A percentile compares a stretch with the other conserved stretches of the same genome.
Conservation (phyloP, 2,113 vertebrate genomes). For the Cyanocitta stelleri region DNA sequence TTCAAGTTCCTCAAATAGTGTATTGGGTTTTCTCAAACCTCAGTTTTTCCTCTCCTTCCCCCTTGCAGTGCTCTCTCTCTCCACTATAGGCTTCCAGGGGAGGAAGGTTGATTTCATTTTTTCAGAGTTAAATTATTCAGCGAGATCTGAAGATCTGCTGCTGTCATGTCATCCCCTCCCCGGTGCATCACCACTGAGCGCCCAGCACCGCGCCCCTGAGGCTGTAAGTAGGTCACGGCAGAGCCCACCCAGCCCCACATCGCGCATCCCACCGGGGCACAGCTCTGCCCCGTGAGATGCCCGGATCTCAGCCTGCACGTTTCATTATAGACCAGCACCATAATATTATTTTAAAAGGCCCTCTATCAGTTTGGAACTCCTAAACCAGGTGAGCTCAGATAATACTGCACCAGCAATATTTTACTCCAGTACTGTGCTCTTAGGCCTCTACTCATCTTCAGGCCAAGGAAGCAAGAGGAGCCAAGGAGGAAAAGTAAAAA, state of each 20-base stretch:
- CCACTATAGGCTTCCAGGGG: background rate
- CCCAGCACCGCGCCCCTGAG: background rate
- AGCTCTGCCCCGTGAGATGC: background rate
- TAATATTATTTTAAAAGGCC: background rate
- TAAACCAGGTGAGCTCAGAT: background rate
- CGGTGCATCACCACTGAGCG: background rate
- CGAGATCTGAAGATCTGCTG: background rate
- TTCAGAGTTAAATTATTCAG: background rate
- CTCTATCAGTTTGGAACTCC: background rate
- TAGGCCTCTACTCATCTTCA: background rate
- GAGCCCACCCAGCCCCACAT: background rate
- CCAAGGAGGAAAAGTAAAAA: background rate
- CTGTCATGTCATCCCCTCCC: background rate
- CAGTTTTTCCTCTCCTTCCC: background rate
- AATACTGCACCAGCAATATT: background rate
- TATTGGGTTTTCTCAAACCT: background rate
- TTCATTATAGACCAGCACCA: background rate
- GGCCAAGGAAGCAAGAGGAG: background rate
- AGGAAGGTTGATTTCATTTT: background rate
- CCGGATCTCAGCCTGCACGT: background rate
- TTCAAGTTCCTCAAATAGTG: background rate
- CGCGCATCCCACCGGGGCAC: background rate
- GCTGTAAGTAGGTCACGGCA: background rate
- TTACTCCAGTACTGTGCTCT: fast-evolving
- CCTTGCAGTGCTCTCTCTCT: background rate